Base-by-base conservation (phyloP, 2,888 invertebrate species). In the Aspidapion aeneum region DNA sequence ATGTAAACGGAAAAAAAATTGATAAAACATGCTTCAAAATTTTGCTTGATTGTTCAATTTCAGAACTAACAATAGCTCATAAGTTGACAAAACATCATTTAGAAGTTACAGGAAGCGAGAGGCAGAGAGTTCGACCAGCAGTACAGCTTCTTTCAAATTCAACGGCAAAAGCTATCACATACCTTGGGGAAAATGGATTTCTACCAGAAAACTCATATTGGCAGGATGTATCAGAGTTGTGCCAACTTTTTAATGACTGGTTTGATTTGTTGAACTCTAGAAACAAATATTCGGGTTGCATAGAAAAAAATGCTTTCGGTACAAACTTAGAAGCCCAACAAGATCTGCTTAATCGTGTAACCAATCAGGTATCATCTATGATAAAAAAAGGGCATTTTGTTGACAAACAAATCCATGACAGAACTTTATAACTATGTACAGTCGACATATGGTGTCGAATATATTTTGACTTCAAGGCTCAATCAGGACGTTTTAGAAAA, bases 401-500 rank as follows among this genome's bases (percentile, higher is more conserved):
- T n/a, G n/a, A n/a, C n/a, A n/a, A n/a, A n/a, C n/a, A n/a, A n/a
- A n/a, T n/a, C n/a, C n/a, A n/a, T n/a, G n/a, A n/a, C n/a, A n/a
- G n/a, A n/a, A n/a, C n/a, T n/a, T n/a, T n/a, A n/a, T n/a, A n/a
- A n/a, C n/a, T n/a, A n/a, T n/a, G n/a, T n/a, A n/a, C n/a, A n/a
- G n/a, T n/a, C n/a, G n/a, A n/a, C n/a, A n/a, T n/a, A n/a, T n/a
- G n/a, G n/a, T n/a, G n/a, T n/a, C n/a, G n/a, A n/a, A n/a, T n/a
- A 70, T 54, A 35, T 72, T 7, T 62, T 71, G 48, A 70, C 69
- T 12, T 68, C 69, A 48, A 60, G 68, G 18, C 58, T 73, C n/a
- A 73, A 73, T 55, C 69, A 70, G 50, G 72, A 71, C 62, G 68
- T 71, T 16, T 49, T 70, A 18, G 69, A 71, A 62, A 68, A 67